Evolutionary conservation across 2,797 vertebrate species (phyloP), one percentile per base, ranked within the genome.

Genomic region (Ceyx erithaca): DNA sequence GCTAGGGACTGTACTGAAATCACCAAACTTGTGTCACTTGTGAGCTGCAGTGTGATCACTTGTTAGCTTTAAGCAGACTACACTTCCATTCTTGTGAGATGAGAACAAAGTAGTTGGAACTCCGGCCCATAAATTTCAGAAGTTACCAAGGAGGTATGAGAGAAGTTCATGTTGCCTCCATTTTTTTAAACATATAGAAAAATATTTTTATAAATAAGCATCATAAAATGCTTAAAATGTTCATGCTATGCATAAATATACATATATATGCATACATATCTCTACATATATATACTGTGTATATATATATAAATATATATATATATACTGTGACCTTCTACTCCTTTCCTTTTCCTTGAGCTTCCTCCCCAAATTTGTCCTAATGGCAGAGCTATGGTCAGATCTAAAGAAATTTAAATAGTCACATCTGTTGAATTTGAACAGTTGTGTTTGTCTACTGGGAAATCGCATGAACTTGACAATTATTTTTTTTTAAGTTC

Each of bases 341-440:
- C 90, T 97, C 93, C 80, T 92, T 97, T 79, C 91, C 80, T 84
- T 90, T 82, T 93, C 90, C 88, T 96, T 95, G 93, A 96, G 96
- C 94, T 96, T 96, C 93, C 92, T 96, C 96, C 94, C 87, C 83
- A 79, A 97, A 90, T 71, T 73, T 80, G 92, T 92, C 85, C 89
- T 94, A 81, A 96, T 92, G 92, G 94, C 58, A 14, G 69, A 95
- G 89, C 72, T 21, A 62, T 57, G 72, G 92, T 96, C 94, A 87
- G 90, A 91, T 85, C 94, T 97, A 82, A 97, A 97, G 94, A 96
- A 94, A 96, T 94, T 93, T 93, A 93, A 96, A 93, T 92, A 89
- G 91, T 96, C 95, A 97, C 96, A 95, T 96, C 95, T 97, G 96
- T 95, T 97, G 96, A 96, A 96, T 97, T 94, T 96, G 97, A 96